phyloP scores from a whole-genome alignment of 2,888 invertebrate species.

The Ectemnius continuus region DNA sequence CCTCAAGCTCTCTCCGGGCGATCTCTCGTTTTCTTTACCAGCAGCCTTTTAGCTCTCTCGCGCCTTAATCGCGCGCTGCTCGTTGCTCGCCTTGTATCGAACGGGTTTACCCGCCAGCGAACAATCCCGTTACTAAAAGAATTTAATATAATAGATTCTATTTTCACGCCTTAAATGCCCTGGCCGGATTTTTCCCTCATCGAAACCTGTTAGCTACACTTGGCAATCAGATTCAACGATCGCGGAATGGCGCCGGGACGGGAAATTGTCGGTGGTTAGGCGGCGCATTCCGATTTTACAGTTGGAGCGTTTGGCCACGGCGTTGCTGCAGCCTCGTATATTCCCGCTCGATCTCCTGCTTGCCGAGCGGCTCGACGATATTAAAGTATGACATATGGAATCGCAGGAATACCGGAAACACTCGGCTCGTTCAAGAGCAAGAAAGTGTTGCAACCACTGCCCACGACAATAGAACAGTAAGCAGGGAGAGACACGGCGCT shows the following conservation, averaged over 20 bases:
- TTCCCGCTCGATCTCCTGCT: constrained; percentile 20
- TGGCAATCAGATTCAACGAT: not conserved
- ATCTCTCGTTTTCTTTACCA: no score
- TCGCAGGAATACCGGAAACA: constrained; percentile 36
- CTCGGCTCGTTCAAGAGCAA: constrained; percentile 15
- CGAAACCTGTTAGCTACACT: not conserved
- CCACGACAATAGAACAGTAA: constrained; percentile 3
- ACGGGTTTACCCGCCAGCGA: no score
- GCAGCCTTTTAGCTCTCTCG: no score
- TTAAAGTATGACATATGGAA: constrained; percentile 39
- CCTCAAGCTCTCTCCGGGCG: not conserved
- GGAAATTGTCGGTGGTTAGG: not conserved
- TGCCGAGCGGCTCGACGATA: not conserved
- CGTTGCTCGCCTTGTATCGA: no score
- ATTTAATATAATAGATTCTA: not conserved
- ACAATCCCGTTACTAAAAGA: no score
- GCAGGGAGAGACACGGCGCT: no score
- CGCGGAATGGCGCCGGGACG: not conserved
- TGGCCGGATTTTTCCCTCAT: not conserved
- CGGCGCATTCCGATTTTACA: constrained; percentile 8
- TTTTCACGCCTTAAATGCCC: not conserved
- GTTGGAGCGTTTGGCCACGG: not conserved
- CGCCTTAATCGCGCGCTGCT: no score
- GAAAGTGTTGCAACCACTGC: constrained; percentile 29
- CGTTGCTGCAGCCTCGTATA: constrained; percentile 5